Evolutionary conservation across 2,888 invertebrate species (phyloP).

Genomic region (Leptodirus hochenwartii): DNA sequence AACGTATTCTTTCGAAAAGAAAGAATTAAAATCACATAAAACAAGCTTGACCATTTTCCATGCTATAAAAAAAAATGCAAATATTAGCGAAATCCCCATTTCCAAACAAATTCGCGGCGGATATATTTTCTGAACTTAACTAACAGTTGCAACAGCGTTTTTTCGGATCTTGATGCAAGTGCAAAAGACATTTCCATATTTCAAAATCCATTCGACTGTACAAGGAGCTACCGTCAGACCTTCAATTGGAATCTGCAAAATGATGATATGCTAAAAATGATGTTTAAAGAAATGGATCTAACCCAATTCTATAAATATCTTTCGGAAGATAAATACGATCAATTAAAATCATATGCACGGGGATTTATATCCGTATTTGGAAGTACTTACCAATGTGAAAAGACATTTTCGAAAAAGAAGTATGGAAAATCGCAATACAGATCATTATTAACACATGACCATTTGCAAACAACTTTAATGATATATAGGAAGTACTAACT

Average conservation of each 20-base stretch:
- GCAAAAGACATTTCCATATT: conserved; percentile 2
- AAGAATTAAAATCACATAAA: background rate
- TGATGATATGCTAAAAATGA: conserved; percentile 2
- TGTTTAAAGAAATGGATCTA: conserved; percentile 2
- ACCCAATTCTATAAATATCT: conserved; percentile 2
- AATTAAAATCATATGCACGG: conserved; percentile 1
- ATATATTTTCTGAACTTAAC: conserved; percentile 1
- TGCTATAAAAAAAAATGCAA: background rate
- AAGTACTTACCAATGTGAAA: conserved; percentile 2
- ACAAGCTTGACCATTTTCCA: conserved; percentile 2
- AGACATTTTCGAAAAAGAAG: conserved; percentile 1
- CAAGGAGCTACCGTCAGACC: too few relatives aligned
- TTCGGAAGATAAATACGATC: conserved; percentile 2
- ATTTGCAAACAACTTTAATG: conserved; percentile 1
- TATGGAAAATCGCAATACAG: conserved; percentile 2
- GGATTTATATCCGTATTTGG: conserved; percentile 1
- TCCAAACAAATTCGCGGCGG: conserved; percentile 1
- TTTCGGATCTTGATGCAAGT: conserved; percentile 2
- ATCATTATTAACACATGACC: conserved; percentile 1
- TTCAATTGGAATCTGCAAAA: conserved; percentile 2
- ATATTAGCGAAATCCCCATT: conserved; percentile 1
- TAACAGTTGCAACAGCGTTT: background rate
- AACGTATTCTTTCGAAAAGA: background rate
- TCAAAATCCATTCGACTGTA: conserved; percentile 2
- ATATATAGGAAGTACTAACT: conserved; percentile 2